Conservation (phyloP, 2,797 vertebrate genomes). For the Notolepis coatsorum region DNA sequence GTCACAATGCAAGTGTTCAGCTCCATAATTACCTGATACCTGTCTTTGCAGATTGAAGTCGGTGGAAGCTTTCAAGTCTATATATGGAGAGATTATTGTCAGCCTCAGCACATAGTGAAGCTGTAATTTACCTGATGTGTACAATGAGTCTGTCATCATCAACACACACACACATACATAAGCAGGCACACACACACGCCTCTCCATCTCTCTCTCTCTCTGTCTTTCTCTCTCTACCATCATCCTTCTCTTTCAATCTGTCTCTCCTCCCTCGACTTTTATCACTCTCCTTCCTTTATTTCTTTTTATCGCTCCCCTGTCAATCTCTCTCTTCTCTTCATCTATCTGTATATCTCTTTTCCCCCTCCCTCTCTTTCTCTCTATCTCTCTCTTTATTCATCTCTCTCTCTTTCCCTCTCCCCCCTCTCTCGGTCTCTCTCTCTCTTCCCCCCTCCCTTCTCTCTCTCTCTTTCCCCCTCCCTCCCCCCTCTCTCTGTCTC, state of each 20-base stretch:
- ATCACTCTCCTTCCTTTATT: slow-evolving; percentile 29
- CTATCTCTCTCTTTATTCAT: slow-evolving; percentile 15
- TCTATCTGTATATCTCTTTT: no score
- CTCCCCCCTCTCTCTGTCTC: slow-evolving; percentile 35
- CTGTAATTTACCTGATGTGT: no score
- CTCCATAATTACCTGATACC: no score
- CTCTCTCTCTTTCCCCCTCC: background rate
- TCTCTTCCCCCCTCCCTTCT: background rate
- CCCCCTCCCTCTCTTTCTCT: slow-evolving; percentile 43
- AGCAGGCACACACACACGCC: no score
- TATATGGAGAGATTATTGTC: no score
- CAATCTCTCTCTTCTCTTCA: slow-evolving; percentile 33
- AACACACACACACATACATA: no score
- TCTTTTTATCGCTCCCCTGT: slow-evolving; percentile 29
- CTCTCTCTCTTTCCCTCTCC: background rate
- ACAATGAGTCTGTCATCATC: no score
- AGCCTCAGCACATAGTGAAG: no score
- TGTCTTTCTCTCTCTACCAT: slow-evolving; percentile 24
- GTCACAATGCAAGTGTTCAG: no score
- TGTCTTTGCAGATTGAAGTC: no score
- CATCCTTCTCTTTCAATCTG: slow-evolving; percentile 39
- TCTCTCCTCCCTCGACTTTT: slow-evolving; percentile 26
- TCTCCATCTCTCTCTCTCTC: slow-evolving; percentile 14
- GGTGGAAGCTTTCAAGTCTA: no score
- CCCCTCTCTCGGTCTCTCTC: background rate